These are phyloP conservation scores for Cettia cetti DNA, from an alignment of 2,113 vertebrate species.

Conservation along the genomic window DNA sequence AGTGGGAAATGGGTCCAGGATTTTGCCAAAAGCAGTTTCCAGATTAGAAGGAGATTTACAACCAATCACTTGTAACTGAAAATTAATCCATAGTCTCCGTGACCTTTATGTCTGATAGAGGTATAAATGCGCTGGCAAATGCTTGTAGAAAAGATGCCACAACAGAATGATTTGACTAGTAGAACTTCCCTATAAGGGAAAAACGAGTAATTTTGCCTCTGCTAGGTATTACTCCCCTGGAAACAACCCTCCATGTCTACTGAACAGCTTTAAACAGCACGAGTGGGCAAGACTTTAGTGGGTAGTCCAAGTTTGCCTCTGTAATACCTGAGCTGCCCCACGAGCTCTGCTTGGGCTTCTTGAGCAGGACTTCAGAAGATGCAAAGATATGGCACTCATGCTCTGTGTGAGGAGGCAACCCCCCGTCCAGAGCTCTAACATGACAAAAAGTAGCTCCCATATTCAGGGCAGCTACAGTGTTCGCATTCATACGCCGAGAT, in stretches of 20 bases:
- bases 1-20: not conserved
- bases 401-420: too few species aligned
- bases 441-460: not conserved
- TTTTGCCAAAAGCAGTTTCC: not conserved
- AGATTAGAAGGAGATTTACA: not conserved
- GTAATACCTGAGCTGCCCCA: not conserved
- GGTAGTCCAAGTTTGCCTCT: not conserved
- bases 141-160: not conserved
- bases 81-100: not conserved
- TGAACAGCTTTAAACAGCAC: not conserved
- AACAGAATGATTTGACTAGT: not conserved
- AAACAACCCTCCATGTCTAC: not conserved
- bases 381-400: rapidly evolving
- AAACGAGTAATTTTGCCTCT: not conserved
- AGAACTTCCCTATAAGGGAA: not conserved
- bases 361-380: not conserved
- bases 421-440: not conserved
- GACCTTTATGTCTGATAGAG: not conserved
- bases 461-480: not conserved
- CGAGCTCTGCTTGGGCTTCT: not conserved
- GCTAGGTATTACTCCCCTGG: not conserved
- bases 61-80: not conserved
- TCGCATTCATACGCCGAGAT: not conserved
- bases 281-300: rapidly evolving
- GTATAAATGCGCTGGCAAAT: not conserved